These are phyloP conservation scores for Heliothis peltigera DNA, from an alignment of 2,888 invertebrate species.

Conservation along the genomic window DNA sequence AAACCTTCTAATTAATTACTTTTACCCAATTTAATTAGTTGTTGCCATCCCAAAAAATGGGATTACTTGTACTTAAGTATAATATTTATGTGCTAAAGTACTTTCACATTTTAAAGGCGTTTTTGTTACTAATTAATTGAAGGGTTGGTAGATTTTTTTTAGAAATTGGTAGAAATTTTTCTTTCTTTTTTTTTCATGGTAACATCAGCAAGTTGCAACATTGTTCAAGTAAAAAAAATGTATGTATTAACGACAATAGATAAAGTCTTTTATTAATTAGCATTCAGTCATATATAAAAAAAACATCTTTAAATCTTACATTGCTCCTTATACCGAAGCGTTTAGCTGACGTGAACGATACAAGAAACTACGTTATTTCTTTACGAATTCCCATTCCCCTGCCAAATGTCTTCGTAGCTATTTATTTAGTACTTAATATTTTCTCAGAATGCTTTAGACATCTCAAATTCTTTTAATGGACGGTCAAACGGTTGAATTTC, in stretches of 20 bases:
- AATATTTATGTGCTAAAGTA: conserved; percentile 24
- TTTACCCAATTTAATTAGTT: conserved; percentile 36
- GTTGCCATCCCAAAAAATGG: conserved; percentile 26
- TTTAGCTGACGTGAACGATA: background rate
- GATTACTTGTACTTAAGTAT: conserved; percentile 22
- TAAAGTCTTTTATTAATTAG: too few species aligned
- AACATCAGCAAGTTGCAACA: too few species aligned
- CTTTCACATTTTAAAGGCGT: conserved; percentile 6
- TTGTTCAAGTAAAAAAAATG: too few species aligned
- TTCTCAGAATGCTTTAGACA: conserved; percentile 13
- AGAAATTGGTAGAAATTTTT: background rate
- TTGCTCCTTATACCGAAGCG: background rate
- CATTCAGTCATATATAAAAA: too few species aligned
- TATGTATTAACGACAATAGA: too few species aligned
- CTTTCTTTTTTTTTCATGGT: too few species aligned
- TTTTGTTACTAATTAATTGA: conserved; percentile 7
- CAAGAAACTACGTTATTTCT: conserved; percentile 13
- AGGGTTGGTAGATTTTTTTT: background rate
- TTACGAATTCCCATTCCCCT: conserved; percentile 19
- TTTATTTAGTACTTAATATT: conserved; percentile 33
- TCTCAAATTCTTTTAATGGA: conserved; percentile 18
- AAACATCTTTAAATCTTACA: too few species aligned
- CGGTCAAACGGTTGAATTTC: conserved; percentile 6
- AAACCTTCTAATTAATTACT: conserved; percentile 43
- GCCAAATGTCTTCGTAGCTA: conserved; percentile 10